Evolutionary conservation across 2,888 invertebrate species (phyloP), one percentile per base, ranked within the genome.

Genomic region (Chironomus riparius): DNA sequence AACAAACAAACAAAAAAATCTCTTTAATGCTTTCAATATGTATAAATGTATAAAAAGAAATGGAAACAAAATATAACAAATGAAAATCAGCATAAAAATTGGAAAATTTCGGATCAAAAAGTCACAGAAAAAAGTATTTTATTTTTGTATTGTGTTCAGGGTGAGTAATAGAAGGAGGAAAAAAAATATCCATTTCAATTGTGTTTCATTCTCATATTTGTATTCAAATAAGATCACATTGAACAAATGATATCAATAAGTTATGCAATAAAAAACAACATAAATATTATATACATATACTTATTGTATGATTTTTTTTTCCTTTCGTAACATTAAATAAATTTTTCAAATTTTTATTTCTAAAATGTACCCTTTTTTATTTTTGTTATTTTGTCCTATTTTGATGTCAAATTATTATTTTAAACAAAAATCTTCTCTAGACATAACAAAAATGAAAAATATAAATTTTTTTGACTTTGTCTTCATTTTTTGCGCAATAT

Each of bases 161-260:
- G 56, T 18, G 50, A 50, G 62, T 15, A 18, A 22, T 62, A 24
- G 21, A 24, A 13, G 65, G 65, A 24, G 65, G 13, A 24, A 38
- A 38, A 21, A 50, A 50, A 28, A 72, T 72, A 72, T 72, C 72
- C 61, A 72, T 72, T 72, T 72, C 72, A 62, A 62, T 65, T 65
- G 65, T 24, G 21, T 65, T 24, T 65, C 65, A 65, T 21, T 72
- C 47, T 72, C 47, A 62, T 62, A 72, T 72, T 24, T 62, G 38
- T 56, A 72, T 72, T 72, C 50, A 72, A 72, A 72, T 72, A 50
- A 38, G 18, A 72, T 72, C 56, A 22, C 24, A 70, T 38, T 24
- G 47, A 38, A 72, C 28, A 72, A 72, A 72, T 61, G 72, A 72
- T 62, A 62, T 61, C 72, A 72, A 72, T 72, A 72, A 72, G 72